Percentiles rank a stretch among this genome's conserved stretches.
Evolutionary conservation across 2,888 invertebrate genomes (phyloP).

Genomic region (Trichopoda pennipes): DNA sequence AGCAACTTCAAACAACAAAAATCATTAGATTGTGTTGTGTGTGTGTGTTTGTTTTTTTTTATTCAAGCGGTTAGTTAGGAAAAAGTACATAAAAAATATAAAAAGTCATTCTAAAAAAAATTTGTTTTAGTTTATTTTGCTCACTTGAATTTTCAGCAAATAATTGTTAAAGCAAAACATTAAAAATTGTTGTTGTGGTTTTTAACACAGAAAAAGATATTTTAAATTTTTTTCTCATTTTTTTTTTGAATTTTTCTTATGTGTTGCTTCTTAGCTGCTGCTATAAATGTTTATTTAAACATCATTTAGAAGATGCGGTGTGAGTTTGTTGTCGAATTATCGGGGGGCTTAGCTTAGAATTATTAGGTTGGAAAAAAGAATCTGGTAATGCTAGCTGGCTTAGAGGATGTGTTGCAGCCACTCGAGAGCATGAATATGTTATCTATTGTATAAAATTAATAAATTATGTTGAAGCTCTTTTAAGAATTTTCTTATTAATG

Average conservation of each 20-base stretch:
- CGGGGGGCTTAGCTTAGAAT: slow-evolving; percentile 13
- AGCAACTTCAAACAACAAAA: slow-evolving; percentile 3
- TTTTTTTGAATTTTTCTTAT: background rate
- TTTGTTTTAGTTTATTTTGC: background rate
- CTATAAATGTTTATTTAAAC: slow-evolving; percentile 1
- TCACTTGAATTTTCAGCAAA: background rate
- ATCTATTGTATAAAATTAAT: no score
- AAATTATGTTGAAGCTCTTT: no score
- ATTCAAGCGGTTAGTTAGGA: background rate
- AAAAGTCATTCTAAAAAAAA: no score
- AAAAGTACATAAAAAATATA: background rate
- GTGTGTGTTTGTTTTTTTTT: background rate
- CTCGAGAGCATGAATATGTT: no score
- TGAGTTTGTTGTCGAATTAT: slow-evolving; percentile 23
- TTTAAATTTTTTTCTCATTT: slow-evolving; percentile 6
- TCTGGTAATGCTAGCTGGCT: background rate
- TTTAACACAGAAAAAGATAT: background rate
- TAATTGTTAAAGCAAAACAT: background rate
- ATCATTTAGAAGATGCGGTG: background rate
- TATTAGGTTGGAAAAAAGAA: slow-evolving; percentile 42
- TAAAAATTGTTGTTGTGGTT: background rate
- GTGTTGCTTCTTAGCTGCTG: background rate
- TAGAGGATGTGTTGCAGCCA: background rate
- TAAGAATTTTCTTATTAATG: no score
- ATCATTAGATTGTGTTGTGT: background rate